Evolutionary conservation across 2,888 invertebrate species (phyloP).

Genomic region (Heteromurus nitidus): DNA sequence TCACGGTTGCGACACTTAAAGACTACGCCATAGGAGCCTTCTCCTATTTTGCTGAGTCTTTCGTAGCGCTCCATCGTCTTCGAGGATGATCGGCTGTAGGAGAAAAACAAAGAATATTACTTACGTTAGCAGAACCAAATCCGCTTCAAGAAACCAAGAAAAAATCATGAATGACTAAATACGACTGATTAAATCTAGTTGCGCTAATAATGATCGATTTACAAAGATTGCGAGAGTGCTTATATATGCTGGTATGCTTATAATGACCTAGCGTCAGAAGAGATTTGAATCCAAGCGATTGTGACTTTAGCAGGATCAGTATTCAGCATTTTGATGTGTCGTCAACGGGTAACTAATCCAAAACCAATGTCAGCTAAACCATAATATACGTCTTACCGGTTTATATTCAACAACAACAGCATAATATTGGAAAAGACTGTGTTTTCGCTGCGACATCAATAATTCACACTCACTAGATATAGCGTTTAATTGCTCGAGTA

Average conservation of each 20-base stretch:
- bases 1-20: conserved; percentile 97
- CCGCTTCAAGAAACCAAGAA: neutral
- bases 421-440: neutral
- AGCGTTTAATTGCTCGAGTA: conserved; percentile 18
- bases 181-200: no score
- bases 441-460: conserved; percentile 45
- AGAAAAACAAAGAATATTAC: neutral
- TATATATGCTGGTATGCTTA: neutral
- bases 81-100: conserved; percentile 72
- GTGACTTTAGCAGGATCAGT: conserved; percentile 31
- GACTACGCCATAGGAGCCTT: conserved; percentile 96
- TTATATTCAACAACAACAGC: conserved; percentile 55
- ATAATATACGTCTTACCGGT: conserved; percentile 41
- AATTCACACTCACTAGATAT: conserved; percentile 45
- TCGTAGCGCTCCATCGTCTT: conserved; percentile 92
- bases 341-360: neutral
- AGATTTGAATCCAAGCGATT: conserved; percentile 52
- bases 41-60: conserved; percentile 94
- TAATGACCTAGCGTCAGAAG: conserved; percentile 36
- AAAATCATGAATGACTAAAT: no score
- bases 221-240: no score
- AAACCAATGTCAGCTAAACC: neutral
- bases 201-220: no score
- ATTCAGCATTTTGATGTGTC: conserved; percentile 18
- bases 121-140: no score